Evolutionary conservation across 2,888 invertebrate species (phyloP).

Genomic region (Boloria euphrosyne): DNA sequence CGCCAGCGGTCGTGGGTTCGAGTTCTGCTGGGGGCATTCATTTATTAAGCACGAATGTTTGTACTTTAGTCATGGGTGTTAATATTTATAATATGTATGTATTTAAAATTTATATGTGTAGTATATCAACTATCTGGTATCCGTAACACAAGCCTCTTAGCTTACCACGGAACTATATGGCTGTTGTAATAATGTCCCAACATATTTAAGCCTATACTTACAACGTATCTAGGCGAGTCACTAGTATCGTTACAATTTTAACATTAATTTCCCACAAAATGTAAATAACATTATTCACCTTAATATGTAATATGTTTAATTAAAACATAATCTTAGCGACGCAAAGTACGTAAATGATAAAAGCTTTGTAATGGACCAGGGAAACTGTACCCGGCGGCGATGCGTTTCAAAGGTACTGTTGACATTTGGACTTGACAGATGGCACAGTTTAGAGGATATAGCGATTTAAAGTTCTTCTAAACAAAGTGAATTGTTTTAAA

Average conservation of each 20-base stretch:
- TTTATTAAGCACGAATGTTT: no score
- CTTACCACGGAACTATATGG: no score
- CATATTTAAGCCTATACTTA: no score
- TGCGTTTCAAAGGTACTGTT: conserved; percentile 41
- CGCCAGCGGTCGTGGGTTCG: no score
- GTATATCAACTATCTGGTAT: no score
- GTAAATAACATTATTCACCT: neutral
- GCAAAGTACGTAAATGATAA: conserved; percentile 20
- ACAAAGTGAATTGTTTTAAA: neutral
- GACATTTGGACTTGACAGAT: conserved; percentile 37
- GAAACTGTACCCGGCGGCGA: conserved; percentile 38
- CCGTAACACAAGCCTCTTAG: no score
- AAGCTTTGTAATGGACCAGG: conserved; percentile 37
- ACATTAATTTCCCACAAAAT: neutral
- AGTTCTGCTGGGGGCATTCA: no score
- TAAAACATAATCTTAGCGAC: conserved; percentile 21
- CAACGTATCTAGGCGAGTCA: no score
- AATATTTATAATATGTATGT: no score
- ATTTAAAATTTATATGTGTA: no score
- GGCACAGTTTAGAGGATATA: neutral
- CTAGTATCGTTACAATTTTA: neutral
- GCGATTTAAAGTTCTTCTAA: conserved; percentile 9
- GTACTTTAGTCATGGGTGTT: no score
- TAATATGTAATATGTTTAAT: conserved; percentile 9
- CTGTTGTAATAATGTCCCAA: no score